Conservation (phyloP, 2,113 vertebrate genomes). For the Prolemur simus region DNA sequence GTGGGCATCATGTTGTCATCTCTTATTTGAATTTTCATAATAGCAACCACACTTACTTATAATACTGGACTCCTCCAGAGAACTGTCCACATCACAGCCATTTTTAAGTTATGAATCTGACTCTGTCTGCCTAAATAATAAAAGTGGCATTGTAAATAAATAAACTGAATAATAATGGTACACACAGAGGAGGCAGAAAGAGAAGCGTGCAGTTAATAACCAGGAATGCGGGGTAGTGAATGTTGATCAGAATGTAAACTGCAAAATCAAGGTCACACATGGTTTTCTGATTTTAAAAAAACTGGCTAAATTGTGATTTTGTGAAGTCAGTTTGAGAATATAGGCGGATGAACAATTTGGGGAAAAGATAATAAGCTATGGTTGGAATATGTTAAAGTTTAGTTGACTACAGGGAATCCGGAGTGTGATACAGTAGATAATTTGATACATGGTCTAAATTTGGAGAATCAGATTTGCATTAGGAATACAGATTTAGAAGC, state of each 20-base stretch:
- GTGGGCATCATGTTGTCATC: not conserved
- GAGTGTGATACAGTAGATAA: not conserved
- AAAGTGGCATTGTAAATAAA: not conserved
- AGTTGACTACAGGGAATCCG: not conserved
- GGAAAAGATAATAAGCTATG: not conserved
- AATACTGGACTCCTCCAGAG: too few species aligned
- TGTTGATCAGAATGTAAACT: not conserved
- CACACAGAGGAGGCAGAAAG: not conserved
- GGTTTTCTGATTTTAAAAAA: not conserved
- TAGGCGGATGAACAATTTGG: not conserved
- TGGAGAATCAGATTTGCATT: not conserved
- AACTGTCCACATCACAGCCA: not conserved
- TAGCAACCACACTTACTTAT: not conserved
- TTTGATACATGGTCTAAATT: not conserved
- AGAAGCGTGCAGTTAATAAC: not conserved
- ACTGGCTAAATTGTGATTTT: not conserved
- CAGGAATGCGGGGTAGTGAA: fast-evolving
- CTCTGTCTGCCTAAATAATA: not conserved
- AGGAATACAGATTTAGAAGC: not conserved
- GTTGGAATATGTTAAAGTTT: not conserved
- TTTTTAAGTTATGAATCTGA: not conserved
- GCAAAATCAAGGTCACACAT: not conserved
- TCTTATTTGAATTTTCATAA: not conserved
- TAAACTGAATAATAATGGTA: not conserved
- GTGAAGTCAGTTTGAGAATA: not conserved